Conservation (phyloP, 2,113 vertebrate species). For the Cryptomyrus ogoouensis region DNA sequence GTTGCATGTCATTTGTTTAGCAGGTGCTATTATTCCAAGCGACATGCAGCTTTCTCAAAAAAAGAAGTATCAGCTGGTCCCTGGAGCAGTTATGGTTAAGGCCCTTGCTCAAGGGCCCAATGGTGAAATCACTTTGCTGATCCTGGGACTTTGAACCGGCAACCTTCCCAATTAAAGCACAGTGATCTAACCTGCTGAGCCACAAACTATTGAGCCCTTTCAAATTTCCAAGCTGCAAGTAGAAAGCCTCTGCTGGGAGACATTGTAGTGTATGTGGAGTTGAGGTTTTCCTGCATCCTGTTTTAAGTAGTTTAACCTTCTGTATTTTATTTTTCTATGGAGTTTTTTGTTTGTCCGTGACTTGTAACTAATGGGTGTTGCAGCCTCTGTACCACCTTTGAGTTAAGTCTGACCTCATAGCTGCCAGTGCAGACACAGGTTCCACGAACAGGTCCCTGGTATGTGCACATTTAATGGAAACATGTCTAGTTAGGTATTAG, state of each 20-base stretch:
- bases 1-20: background rate
- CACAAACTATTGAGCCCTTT: background rate
- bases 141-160: background rate
- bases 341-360: background rate
- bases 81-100: background rate
- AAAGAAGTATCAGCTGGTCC: background rate
- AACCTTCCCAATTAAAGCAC: background rate
- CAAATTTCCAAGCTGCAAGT: background rate
- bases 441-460: background rate
- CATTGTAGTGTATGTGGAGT: background rate
- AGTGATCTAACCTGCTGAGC: background rate
- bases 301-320: background rate
- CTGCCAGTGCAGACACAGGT: background rate
- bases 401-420: background rate
- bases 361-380: background rate
- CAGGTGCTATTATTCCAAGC: background rate
- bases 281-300: background rate
- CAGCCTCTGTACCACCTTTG: background rate
- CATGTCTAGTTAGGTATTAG: background rate
- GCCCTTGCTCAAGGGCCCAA: background rate
- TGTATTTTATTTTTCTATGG: background rate
- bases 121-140: background rate
- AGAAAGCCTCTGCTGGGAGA: background rate
- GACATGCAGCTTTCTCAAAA: background rate
- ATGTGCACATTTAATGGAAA: background rate